These are phyloP conservation scores for Cartodere bifasciata DNA, from an alignment of 2,888 invertebrate species.

Conservation along the genomic window DNA sequence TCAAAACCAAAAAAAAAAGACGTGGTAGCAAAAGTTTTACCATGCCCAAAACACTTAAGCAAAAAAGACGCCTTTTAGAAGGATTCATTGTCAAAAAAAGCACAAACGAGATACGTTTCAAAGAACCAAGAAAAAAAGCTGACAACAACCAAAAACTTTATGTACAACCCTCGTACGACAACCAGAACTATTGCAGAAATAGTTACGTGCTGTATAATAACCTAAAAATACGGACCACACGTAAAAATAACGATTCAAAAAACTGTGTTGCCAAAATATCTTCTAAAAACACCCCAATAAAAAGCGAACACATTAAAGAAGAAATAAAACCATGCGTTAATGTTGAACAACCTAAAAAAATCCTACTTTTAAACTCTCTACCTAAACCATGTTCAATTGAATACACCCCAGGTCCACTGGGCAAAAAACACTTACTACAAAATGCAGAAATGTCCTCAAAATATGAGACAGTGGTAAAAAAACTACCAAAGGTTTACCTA, in stretches of 20 bases:
- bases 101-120: constrained; percentile 2
- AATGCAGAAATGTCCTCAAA: constrained; percentile 36
- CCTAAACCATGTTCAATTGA: too few relatives aligned
- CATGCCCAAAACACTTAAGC: constrained; percentile 42
- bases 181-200: background rate
- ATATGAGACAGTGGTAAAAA: constrained; percentile 36
- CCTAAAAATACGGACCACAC: constrained; percentile 20
- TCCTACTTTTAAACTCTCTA: too few relatives aligned
- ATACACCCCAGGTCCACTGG: constrained; percentile 46
- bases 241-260: too few relatives aligned
- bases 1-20: too few relatives aligned
- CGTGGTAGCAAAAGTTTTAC: too few relatives aligned
- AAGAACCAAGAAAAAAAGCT: constrained; percentile 4
- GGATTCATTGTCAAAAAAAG: constrained; percentile 10
- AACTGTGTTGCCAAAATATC: too few relatives aligned
- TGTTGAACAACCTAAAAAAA: too few relatives aligned
- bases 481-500: constrained; percentile 40
- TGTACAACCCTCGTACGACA: too few relatives aligned
- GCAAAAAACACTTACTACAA: constrained; percentile 37
- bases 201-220: constrained; percentile 21
- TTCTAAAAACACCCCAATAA: too few relatives aligned
- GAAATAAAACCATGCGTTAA: too few relatives aligned
- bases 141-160: too few relatives aligned
- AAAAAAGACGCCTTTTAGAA: constrained; percentile 37
- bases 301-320: too few relatives aligned